Evolutionary conservation across 2,888 invertebrate genomes (phyloP).

Genomic region (Erebia ligea): DNA sequence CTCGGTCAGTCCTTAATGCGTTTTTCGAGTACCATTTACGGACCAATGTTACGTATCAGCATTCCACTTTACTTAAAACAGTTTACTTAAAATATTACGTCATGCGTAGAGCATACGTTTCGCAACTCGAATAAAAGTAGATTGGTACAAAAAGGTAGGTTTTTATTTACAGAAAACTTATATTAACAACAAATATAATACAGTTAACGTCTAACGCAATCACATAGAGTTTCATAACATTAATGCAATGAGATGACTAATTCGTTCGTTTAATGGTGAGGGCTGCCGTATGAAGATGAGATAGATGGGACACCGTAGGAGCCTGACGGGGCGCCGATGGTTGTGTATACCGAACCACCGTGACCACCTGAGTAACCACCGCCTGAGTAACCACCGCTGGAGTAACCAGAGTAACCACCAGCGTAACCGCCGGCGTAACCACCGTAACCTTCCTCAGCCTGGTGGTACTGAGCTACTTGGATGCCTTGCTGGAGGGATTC

Average conservation of each 20-base stretch:
- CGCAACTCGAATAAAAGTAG: slow-evolving; percentile 33
- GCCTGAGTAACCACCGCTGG: slow-evolving; percentile 46
- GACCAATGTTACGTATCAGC: slow-evolving; percentile 35
- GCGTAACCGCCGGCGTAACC: slow-evolving; percentile 64
- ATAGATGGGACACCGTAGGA: slow-evolving; percentile 72
- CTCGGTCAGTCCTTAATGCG: slow-evolving; percentile 31
- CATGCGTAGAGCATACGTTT: slow-evolving; percentile 19
- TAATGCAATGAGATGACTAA: slow-evolving; percentile 73
- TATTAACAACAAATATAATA: slow-evolving; percentile 75
- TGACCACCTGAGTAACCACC: slow-evolving; percentile 50
- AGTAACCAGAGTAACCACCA: slow-evolving; percentile 58
- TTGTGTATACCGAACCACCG: slow-evolving; percentile 59
- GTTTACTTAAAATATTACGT: slow-evolving; percentile 28
- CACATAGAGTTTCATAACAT: slow-evolving; percentile 73
- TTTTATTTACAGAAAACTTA: slow-evolving; percentile 83
- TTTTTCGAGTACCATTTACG: slow-evolving; percentile 42
- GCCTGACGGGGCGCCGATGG: slow-evolving; percentile 75
- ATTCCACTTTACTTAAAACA: slow-evolving; percentile 39
- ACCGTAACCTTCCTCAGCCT: slow-evolving; percentile 84
- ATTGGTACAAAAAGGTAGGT: slow-evolving; percentile 53
- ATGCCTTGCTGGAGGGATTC: slow-evolving; percentile 93
- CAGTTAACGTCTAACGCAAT: slow-evolving; percentile 77
- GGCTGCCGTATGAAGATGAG: slow-evolving; percentile 74
- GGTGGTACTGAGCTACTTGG: slow-evolving; percentile 93
- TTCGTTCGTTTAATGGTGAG: slow-evolving; percentile 67